Base-by-base conservation (phyloP, 2,797 vertebrate genomes). In the Diceros bicornis region DNA sequence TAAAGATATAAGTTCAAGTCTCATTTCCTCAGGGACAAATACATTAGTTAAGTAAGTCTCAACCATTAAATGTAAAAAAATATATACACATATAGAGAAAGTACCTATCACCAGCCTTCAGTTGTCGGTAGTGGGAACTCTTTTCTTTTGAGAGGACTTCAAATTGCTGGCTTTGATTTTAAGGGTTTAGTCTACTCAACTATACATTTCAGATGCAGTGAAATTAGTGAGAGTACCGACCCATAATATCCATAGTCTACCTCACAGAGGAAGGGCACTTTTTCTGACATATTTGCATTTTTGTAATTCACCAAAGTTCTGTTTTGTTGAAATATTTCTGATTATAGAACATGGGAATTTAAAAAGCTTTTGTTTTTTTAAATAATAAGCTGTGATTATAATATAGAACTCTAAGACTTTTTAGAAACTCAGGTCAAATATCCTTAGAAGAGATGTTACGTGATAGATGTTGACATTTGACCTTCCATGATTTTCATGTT, bases 81-180 rank as follows among this genome's bases (percentile, higher is more conserved):
- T 7, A 34, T 34, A 27, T 9, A 12, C 6, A 66, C 2, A n/a
- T 44, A 44, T 14, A 86, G 29, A 77, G 14, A 91, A 86, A 74
- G 27, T 89, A 71, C 27, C 23, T 66, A 1, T 93, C 16, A 86
- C 10, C 29, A 34, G 5, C n/a, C 12, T 66, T 74, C 20, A 88
- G 2, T 27, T 96, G 4, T 71, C 29, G 90, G 3, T 71, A 89
- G 12, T 41, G 41, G 12, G 25, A 61, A 41, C 3, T 77, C 8
- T 83, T 27, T 64, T 75, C 20, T 69, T 94, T 89, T 86, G 74
- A 90, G 37, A 91, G 27, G 69, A 68, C 11, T 62, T 93, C 62
- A 91, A 61, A 50, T 74, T 87, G 29, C 41, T 88, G 34, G n/a
- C 68, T 85, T 92, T 72, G n/a, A 47, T 78, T 87, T 79, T 85